phyloP scores from a whole-genome alignment of 2,888 invertebrate species.

The Pammene fasciana region DNA sequence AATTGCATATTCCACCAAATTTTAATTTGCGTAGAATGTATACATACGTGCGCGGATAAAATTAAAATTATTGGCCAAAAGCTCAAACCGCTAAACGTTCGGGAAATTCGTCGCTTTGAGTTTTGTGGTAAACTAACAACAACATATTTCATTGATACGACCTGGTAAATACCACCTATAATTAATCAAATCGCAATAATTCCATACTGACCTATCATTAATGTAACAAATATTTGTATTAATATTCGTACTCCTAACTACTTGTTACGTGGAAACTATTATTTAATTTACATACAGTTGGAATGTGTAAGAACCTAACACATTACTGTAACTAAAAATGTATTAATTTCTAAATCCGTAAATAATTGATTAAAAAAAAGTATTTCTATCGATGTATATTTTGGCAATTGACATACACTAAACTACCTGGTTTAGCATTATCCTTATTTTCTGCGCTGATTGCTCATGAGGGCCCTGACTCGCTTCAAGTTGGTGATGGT shows the following conservation, averaged over 20 bases:
- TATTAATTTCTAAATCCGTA: constrained; percentile 31
- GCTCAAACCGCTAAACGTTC: constrained; percentile 20
- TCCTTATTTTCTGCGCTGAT: constrained; percentile 66
- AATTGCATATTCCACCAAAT: neutral
- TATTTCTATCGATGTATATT: constrained; percentile 53
- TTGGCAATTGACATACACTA: constrained; percentile 78
- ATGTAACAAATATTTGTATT: constrained; percentile 50
- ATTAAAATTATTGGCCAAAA: constrained; percentile 15
- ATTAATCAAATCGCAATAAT: constrained; percentile 45
- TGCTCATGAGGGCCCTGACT: constrained; percentile 70
- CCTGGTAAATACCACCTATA: constrained; percentile 33
- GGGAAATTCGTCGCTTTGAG: constrained; percentile 5
- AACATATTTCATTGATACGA: constrained; percentile 20
- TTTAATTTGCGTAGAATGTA: neutral
- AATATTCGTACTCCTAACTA: constrained; percentile 38
- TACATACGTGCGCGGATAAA: neutral
- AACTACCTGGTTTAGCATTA: constrained; percentile 43
- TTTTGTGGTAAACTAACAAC: constrained; percentile 6
- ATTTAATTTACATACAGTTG: constrained; percentile 36
- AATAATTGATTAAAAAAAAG: constrained; percentile 29
- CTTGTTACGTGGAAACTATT: constrained; percentile 40
- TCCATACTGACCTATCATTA: constrained; percentile 44
- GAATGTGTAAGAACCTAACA: constrained; percentile 13
- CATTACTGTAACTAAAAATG: constrained; percentile 22
- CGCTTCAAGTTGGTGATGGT: constrained; percentile 93